A percentile compares a stretch with the other conserved stretches of the same genome.
Evolutionary conservation across 2,113 vertebrate genomes (phyloP).

Genomic region (Kryptolebias marmoratus): DNA sequence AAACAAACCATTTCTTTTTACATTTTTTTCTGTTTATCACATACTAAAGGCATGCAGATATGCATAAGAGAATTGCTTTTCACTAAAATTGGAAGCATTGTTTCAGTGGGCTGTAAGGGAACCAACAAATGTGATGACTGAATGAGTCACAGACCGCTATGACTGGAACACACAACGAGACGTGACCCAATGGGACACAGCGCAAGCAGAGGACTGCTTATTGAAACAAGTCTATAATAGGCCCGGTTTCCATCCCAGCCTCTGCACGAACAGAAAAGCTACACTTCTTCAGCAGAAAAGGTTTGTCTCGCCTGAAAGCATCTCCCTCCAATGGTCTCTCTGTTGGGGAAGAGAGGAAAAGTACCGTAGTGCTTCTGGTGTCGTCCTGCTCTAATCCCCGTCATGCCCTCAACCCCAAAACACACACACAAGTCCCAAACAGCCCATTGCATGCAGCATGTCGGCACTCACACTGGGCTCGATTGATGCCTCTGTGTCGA

Average conservation of each 20-base stretch:
- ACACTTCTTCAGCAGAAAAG: not conserved
- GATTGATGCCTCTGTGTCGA: constrained; percentile 26
- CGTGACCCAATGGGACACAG: too few species aligned
- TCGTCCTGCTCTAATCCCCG: not conserved
- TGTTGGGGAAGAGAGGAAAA: constrained; percentile 30
- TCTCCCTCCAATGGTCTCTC: not conserved
- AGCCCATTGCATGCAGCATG: constrained; percentile 14
- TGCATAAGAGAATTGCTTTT: too few species aligned
- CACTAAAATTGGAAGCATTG: too few species aligned
- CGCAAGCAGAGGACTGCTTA: too few species aligned
- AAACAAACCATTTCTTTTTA: too few species aligned
- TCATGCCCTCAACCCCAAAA: constrained; percentile 33
- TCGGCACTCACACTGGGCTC: constrained; percentile 26
- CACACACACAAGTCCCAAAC: constrained; percentile 43
- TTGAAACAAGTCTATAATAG: too few species aligned
- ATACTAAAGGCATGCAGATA: too few species aligned
- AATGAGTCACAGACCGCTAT: too few species aligned
- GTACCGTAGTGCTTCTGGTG: constrained; percentile 1
- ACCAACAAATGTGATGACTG: too few species aligned
- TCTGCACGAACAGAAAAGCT: not conserved
- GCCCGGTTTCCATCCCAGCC: not conserved
- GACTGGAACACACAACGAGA: too few species aligned
- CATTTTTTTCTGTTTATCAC: too few species aligned
- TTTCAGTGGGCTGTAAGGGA: too few species aligned
- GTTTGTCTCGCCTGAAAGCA: not conserved